Base-by-base conservation (phyloP, 2,797 vertebrate genomes). In the Sebastes steindachneri region DNA sequence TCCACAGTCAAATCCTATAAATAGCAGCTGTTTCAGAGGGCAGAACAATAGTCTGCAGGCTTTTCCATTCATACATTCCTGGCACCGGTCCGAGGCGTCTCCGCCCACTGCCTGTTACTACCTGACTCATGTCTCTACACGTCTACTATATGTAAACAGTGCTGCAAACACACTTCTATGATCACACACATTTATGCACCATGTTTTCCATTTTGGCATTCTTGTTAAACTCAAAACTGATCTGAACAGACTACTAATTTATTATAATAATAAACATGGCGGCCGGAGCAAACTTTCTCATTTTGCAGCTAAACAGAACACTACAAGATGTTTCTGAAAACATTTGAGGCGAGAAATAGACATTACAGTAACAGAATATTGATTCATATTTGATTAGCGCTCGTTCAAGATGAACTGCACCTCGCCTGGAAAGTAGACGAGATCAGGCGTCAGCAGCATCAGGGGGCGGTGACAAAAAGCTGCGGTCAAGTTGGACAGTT, bases 21-120 rank as follows among this genome's bases (percentile, higher is more conserved):
- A 95, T 95, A 95, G 89, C 89, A 90, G 79, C 76, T 88, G 86
- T 92, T 94, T 86, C 77, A 82, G 77, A 80, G 73, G 83, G 80
- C 85, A 85, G 78, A 92, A 93, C 88, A 92, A 93, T 93, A 81
- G 83, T 82, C 77, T 28, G 73, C 79, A 85, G 68, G 65, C 77
- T 88, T 89, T 84, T 85, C 87, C 84, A 92, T 92, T 95, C 90
- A 93, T 84, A 83, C 88, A 90, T 94, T 93, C 92, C 77, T 93
- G 90, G 93, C 87, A 70, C 41, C 1, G 9, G 77, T 60, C 87
- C 60, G 26, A 88, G 67, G 48, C 70, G 35, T 80, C 79, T 80
- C 90, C 91, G 19, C 94, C 94, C 92, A 92, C 86, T 74, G 76
- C 63, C 80, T 86, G 68, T 78, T 84, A 85, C 79, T 80, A 88